Conservation (phyloP, 2,888 invertebrate species). For the Meta bourneti region DNA sequence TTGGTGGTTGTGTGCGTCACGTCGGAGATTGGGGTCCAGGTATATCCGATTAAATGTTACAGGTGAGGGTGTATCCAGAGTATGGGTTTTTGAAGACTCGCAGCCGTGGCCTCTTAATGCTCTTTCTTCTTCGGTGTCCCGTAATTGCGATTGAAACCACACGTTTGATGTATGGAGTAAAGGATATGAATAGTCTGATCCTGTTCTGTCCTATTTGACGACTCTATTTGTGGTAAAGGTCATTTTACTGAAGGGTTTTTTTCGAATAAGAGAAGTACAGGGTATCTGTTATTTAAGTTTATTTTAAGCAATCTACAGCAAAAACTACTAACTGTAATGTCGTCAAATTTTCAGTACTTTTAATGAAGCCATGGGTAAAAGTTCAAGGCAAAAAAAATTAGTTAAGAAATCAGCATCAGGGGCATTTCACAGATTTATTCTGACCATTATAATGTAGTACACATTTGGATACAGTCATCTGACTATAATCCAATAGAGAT, state of each 20-base stretch:
- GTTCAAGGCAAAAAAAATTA: too few relatives aligned
- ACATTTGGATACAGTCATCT: too few relatives aligned
- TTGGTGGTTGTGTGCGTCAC: conserved; percentile 42
- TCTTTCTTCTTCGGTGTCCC: background rate
- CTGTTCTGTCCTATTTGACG: background rate
- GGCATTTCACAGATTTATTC: too few relatives aligned
- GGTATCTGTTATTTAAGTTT: too few relatives aligned
- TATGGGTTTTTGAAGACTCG: background rate
- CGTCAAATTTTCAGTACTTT: too few relatives aligned
- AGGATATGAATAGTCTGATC: background rate
- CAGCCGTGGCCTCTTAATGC: background rate
- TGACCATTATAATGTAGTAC: too few relatives aligned
- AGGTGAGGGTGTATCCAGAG: conserved; percentile 42
- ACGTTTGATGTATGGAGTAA: background rate
- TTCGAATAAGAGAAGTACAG: too few relatives aligned
- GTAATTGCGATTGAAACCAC: background rate
- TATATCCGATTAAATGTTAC: conserved; percentile 53
- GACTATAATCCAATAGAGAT: too few relatives aligned
- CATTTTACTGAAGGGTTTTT: background rate
- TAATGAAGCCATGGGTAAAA: too few relatives aligned
- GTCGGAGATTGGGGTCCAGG: conserved; percentile 14
- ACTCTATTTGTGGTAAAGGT: background rate
- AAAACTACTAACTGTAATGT: too few relatives aligned
- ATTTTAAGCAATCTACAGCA: too few relatives aligned
- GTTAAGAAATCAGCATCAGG: too few relatives aligned